Evolutionary conservation across 1,140 invertebrate genomes (phyloP).

Genomic region (Penaeus indicus): DNA sequence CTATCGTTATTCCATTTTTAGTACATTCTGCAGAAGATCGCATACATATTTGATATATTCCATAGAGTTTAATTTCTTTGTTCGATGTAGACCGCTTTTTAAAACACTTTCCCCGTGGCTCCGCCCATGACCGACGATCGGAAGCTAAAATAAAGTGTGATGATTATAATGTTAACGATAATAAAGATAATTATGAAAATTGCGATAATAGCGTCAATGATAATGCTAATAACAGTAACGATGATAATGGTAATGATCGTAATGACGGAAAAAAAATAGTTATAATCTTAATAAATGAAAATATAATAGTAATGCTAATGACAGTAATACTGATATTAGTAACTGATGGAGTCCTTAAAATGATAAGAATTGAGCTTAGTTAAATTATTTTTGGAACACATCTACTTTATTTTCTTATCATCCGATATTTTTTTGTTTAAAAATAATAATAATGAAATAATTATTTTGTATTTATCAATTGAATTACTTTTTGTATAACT

Average conservation of each 20-base stretch:
- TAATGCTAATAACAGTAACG: no score
- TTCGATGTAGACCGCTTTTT: background rate
- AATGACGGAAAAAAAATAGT: background rate
- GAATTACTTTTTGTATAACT: no score
- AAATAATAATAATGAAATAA: no score
- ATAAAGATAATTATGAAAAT: background rate
- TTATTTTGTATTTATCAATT: no score
- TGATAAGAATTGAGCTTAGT: no score
- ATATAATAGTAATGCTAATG: no score
- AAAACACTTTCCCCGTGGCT: background rate
- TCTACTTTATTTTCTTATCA: no score
- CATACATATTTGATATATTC: background rate
- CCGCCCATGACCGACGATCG: background rate
- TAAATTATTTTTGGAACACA: no score
- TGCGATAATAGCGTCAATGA: background rate
- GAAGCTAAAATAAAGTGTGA: background rate
- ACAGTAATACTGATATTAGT: no score
- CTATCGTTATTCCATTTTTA: background rate
- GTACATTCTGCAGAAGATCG: background rate
- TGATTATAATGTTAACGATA: constrained; percentile 3
- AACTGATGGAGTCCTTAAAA: no score
- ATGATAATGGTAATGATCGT: no score
- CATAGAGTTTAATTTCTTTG: background rate
- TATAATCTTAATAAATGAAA: background rate
- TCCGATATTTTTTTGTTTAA: no score